Evolutionary conservation across 2,888 invertebrate genomes (phyloP).

Genomic region (Microctonus aethiopoides): DNA sequence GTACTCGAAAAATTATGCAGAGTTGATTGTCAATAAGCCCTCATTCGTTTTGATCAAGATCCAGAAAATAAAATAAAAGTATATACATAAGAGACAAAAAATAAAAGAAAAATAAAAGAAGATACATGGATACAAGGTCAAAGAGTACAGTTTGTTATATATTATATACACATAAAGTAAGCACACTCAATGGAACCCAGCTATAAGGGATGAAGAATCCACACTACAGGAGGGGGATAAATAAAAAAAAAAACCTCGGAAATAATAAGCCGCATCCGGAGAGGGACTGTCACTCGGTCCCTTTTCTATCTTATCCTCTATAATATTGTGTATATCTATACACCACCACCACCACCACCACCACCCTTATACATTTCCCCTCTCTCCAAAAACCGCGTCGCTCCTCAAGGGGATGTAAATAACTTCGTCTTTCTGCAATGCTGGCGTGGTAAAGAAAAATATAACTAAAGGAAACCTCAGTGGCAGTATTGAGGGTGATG

Average conservation of each 20-base stretch:
- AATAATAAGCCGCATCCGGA: conserved; percentile 59
- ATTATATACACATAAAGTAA: background rate
- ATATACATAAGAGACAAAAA: background rate
- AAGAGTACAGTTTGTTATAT: conserved; percentile 10
- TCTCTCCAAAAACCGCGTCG: conserved; percentile 14
- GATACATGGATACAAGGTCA: conserved; percentile 19
- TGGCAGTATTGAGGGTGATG: conserved; percentile 14
- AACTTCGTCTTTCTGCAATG: conserved; percentile 33
- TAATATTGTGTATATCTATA: background rate
- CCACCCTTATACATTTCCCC: background rate
- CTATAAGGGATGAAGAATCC: conserved; percentile 18
- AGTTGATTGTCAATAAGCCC: conserved; percentile 35
- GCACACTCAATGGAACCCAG: conserved; percentile 13
- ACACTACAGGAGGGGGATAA: background rate
- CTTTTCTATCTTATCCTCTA: background rate
- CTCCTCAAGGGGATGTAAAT: conserved; percentile 35
- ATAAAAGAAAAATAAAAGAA: background rate
- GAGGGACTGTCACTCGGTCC: conserved; percentile 14
- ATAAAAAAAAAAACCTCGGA: conserved; percentile 48
- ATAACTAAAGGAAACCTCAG: conserved; percentile 9
- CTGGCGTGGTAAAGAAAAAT: conserved; percentile 9
- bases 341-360: background rate
- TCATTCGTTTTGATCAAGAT: background rate
- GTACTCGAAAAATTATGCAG: conserved; percentile 36
- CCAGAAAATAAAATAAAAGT: background rate